Conservation (phyloP, 2,113 vertebrate genomes). For the Caranx ignobilis region DNA sequence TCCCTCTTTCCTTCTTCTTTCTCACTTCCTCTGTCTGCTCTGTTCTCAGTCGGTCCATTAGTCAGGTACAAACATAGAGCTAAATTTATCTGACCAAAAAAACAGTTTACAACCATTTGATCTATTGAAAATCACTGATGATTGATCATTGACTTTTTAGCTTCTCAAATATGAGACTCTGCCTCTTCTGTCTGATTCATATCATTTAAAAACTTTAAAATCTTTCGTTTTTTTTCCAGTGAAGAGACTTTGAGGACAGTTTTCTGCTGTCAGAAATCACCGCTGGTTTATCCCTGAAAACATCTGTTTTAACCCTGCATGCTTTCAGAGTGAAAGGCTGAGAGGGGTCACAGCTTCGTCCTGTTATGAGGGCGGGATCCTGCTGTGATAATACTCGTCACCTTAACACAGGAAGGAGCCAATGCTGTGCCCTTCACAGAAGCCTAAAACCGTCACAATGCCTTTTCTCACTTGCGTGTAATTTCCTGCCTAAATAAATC, state of each 20-base stretch:
- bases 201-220: no score
- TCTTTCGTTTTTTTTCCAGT: no score
- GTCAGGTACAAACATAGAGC: background rate
- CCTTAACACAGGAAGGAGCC: conserved; percentile 71
- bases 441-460: conserved; percentile 27
- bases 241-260: background rate
- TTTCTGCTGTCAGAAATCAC: background rate
- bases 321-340: conserved; percentile 25
- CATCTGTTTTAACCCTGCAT: background rate
- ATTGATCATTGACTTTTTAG: no score
- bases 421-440: conserved; percentile 58
- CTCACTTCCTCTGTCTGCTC: conserved; percentile 2
- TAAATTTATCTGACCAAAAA: background rate
- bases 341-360: conserved; percentile 24
- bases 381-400: conserved; percentile 53
- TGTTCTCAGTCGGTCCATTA: background rate
- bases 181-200: background rate
- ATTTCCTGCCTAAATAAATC: conserved; percentile 27
- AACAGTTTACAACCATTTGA: no score
- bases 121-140: no score
- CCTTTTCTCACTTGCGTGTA: conserved; percentile 8
- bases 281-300: background rate
- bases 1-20: background rate
- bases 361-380: conserved; percentile 18
- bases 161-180: background rate